A percentile compares a stretch with the other conserved stretches of the same genome.
These are phyloP conservation scores for Bombus breviceps DNA, from an alignment of 1,140 invertebrate species.

Conservation along the genomic window DNA sequence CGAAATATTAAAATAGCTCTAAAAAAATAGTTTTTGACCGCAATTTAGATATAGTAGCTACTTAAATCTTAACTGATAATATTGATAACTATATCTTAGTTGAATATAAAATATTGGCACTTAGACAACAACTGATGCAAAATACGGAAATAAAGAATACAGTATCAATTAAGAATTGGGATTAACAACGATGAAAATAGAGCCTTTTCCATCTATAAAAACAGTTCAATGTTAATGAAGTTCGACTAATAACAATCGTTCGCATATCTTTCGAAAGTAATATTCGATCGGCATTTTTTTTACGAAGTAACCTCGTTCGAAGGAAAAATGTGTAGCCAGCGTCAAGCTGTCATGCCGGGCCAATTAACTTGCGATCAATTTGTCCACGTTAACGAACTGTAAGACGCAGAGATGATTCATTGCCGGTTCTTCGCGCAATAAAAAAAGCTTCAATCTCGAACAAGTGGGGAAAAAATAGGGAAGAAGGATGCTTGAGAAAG, in stretches of 20 bases:
- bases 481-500: not conserved
- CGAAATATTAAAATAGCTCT: no score
- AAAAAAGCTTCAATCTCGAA: conserved; percentile 16
- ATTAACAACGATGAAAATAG: not conserved
- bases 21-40: no score
- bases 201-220: not conserved
- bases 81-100: no score
- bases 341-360: conserved; percentile 2
- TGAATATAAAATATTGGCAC: not conserved
- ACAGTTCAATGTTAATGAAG: not conserved
- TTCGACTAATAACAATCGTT: not conserved
- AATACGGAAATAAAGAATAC: not conserved
- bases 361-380: conserved; percentile 52
- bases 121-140: not conserved
- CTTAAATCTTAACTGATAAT: no score
- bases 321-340: conserved; percentile 25
- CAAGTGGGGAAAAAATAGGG: not conserved
- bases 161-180: not conserved
- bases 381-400: conserved; percentile 51
- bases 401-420: conserved; percentile 48
- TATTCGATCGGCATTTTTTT: not conserved
- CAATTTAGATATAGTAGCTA: no score
- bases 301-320: not conserved
- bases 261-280: not conserved
- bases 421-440: conserved; percentile 11